Evolutionary conservation across 2,113 vertebrate species (phyloP).

Genomic region (Centropus bengalensis): DNA sequence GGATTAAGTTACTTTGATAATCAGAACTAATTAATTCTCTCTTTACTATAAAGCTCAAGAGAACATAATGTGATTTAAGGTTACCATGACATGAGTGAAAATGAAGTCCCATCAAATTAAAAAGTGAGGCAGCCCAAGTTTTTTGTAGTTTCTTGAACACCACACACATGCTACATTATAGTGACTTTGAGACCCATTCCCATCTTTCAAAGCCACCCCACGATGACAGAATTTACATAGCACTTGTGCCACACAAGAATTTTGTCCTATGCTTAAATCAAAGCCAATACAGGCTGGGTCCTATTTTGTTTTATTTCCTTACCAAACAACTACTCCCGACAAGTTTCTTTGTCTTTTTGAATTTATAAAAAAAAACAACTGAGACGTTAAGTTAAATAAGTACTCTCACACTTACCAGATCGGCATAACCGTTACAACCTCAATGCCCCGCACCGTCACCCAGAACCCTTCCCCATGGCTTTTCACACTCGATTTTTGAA

Average conservation of each 20-base stretch:
- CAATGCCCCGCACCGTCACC: background rate
- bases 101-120: background rate
- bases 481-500: background rate
- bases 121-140: background rate
- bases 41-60: background rate
- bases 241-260: background rate
- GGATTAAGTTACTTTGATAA: background rate
- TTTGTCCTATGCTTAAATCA: background rate
- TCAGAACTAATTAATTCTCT: background rate
- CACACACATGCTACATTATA: background rate
- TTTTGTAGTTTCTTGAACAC: background rate
- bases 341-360: background rate
- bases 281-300: background rate
- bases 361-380: background rate
- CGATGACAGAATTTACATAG: background rate
- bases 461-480: background rate
- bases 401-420: background rate
- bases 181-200: slow-evolving; percentile 1
- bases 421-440: background rate
- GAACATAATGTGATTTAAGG: background rate
- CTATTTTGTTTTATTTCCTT: background rate
- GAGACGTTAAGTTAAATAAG: background rate
- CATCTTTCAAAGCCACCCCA: background rate
- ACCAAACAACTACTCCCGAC: background rate
- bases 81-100: background rate